A percentile compares a stretch with the other conserved stretches of the same genome.
Evolutionary conservation across 2,113 vertebrate genomes (phyloP).

Genomic region (Percopsis transmontana): DNA sequence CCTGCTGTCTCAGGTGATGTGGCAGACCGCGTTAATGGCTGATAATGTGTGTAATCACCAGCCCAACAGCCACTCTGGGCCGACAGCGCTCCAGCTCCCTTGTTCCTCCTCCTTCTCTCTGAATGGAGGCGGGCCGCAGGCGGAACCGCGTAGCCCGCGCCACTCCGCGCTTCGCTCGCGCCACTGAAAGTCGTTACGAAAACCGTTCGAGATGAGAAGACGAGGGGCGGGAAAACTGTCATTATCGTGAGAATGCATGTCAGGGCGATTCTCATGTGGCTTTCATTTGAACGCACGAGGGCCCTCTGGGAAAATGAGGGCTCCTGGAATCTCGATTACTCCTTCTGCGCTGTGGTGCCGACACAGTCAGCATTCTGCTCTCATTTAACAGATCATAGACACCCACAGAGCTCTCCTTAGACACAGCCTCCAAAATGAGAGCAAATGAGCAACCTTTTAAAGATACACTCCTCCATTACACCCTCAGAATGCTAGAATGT

Average conservation of each 20-base stretch:
- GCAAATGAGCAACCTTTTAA: too few relatives aligned
- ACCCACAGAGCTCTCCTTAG: constrained; percentile 29
- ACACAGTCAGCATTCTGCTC: constrained; percentile 35
- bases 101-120: constrained; percentile 63
- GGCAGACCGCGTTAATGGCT: constrained; percentile 69
- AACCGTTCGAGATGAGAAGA: constrained; percentile 57
- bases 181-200: constrained; percentile 52
- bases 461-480: too few relatives aligned
- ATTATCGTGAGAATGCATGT: constrained; percentile 70
- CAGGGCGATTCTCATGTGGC: constrained; percentile 60
- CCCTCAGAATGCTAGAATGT: too few relatives aligned
- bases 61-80: constrained; percentile 48
- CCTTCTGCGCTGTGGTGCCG: constrained; percentile 38
- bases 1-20: constrained; percentile 40
- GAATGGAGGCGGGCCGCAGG: constrained; percentile 53
- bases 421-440: constrained; percentile 3
- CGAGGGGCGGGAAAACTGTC: constrained; percentile 3
- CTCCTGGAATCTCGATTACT: constrained; percentile 20
- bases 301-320: constrained; percentile 5
- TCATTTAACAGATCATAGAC: constrained; percentile 57
- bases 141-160: constrained; percentile 33
- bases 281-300: constrained; percentile 55
- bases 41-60: constrained; percentile 76
- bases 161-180: constrained; percentile 40
- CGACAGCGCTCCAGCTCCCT: constrained; percentile 36